Percentiles rank a stretch among this genome's conserved stretches.
These are phyloP conservation scores for Corythaeola cristata DNA, from an alignment of 2,113 vertebrate species.

Conservation along the genomic window DNA sequence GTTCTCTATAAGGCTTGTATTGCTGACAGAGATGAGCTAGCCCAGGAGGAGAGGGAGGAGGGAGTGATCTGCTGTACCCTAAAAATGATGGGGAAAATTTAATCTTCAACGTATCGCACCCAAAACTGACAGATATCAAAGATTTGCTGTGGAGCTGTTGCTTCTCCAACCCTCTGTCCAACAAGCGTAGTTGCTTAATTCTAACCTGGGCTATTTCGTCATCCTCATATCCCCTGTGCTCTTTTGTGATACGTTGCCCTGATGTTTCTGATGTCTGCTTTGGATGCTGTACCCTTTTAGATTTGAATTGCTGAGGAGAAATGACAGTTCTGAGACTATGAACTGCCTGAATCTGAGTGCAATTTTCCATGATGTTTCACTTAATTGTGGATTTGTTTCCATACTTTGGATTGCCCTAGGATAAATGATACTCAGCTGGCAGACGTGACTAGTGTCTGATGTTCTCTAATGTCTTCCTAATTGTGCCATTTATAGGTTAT, in stretches of 20 bases:
- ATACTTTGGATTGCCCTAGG: not conserved
- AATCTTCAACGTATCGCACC: not conserved
- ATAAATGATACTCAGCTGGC: not conserved
- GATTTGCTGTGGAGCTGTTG: not conserved
- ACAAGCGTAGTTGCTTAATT: not conserved
- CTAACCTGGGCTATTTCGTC: not conserved
- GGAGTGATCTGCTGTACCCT: not conserved
- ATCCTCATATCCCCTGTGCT: not conserved
- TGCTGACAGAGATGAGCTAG: not conserved
- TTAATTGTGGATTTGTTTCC: not conserved
- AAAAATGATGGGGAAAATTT: not conserved
- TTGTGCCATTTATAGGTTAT: constrained; percentile 83
- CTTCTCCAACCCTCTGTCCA: not conserved
- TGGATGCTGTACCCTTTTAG: not conserved
- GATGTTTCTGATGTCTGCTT: not conserved
- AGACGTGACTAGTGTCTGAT: not conserved
- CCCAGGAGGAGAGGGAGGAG: not conserved
- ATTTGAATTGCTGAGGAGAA: not conserved
- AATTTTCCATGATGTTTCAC: not conserved
- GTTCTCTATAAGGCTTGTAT: not conserved
- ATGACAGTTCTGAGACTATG: not conserved
- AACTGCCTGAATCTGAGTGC: not conserved
- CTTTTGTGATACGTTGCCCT: not conserved
- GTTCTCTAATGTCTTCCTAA: not conserved
- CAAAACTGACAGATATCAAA: not conserved